phyloP scores from a whole-genome alignment of 2,113 vertebrate species.

The Sinocyclocheilus anshuiensis region DNA sequence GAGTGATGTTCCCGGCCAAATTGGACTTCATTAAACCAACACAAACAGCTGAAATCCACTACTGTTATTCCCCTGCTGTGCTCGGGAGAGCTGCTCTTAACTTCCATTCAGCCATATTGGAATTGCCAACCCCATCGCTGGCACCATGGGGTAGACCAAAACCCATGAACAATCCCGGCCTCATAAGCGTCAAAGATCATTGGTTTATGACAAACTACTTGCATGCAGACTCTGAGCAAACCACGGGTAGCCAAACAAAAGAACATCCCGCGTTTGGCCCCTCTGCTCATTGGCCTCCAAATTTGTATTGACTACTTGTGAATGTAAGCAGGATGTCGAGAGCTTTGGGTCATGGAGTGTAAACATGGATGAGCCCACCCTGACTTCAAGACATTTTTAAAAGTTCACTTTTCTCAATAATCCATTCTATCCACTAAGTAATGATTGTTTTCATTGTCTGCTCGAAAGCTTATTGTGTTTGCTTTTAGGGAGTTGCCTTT shows the following conservation, averaged over 20 bases:
- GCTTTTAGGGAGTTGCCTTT: background rate
- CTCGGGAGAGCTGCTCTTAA: constrained; percentile 26
- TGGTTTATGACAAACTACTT: constrained; percentile 51
- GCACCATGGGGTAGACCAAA: constrained; percentile 31
- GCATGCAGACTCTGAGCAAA: constrained; percentile 29
- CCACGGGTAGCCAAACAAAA: constrained; percentile 37
- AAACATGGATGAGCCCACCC: constrained; percentile 36
- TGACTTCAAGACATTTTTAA: constrained; percentile 39
- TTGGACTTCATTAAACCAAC: constrained; percentile 35
- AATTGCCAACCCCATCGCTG: constrained; percentile 22
- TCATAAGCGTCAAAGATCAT: constrained; percentile 45
- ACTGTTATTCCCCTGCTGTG: constrained; percentile 26
- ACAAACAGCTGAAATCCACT: constrained; percentile 22
- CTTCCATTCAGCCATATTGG: constrained; percentile 41
- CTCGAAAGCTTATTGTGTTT: background rate
- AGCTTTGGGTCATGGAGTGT: constrained; percentile 32
- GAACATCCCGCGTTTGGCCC: constrained; percentile 34
- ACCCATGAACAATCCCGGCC: constrained; percentile 21
- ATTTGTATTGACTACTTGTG: constrained; percentile 30
- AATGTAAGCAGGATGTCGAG: constrained; percentile 39
- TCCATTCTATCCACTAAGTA: constrained; percentile 16
- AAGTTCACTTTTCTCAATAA: constrained; percentile 27
- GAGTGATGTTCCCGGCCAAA: background rate
- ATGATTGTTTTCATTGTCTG: constrained; percentile 8
- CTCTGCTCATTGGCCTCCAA: constrained; percentile 12